phyloP scores from a whole-genome alignment of 2,113 vertebrate genomes.

The Albula goreensis region DNA sequence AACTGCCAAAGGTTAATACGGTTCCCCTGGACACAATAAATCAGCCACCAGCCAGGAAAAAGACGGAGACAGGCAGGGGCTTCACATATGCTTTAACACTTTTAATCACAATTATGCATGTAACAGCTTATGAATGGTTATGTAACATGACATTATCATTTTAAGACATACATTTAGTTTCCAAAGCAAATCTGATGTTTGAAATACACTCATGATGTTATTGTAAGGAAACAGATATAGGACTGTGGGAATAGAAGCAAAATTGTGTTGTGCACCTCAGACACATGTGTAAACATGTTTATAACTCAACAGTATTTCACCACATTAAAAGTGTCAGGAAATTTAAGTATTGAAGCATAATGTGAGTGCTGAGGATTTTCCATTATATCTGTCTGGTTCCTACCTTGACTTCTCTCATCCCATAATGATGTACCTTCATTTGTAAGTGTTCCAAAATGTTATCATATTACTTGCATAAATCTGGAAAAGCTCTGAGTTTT shows the following conservation, averaged over 20 bases:
- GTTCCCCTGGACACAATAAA: conserved; percentile 22
- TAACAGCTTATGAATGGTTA: neutral
- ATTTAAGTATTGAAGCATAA: neutral
- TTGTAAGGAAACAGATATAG: neutral
- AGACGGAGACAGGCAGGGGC: neutral
- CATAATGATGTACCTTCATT: neutral
- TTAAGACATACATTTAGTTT: neutral
- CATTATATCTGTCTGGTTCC: neutral
- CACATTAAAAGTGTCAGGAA: neutral
- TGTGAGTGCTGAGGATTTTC: neutral
- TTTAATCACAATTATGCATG: neutral
- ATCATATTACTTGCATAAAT: neutral
- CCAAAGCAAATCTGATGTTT: neutral
- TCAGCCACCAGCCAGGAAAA: neutral
- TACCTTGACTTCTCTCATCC: neutral
- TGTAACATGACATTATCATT: neutral
- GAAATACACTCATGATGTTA: neutral
- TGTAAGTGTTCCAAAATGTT: neutral
- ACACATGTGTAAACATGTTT: neutral
- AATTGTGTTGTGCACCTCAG: too few relatives aligned
- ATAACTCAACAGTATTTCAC: neutral
- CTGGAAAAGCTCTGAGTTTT: neutral
- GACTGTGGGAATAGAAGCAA: too few relatives aligned
- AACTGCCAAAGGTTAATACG: conserved; percentile 28
- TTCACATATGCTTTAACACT: neutral